phyloP scores from a whole-genome alignment of 2,888 invertebrate genomes.

The Pachymerium ferrugineum region DNA sequence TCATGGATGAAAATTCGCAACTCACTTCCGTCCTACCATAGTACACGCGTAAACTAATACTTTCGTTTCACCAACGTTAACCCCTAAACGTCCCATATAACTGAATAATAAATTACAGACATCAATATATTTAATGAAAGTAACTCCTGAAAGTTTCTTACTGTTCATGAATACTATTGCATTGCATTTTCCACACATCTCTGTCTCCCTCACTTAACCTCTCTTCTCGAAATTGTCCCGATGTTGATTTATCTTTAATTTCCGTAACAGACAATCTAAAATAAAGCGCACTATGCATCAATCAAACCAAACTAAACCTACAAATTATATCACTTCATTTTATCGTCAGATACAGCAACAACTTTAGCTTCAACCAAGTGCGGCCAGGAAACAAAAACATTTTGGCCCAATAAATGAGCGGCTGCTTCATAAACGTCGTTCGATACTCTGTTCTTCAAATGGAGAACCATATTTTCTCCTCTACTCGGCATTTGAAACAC shows the following conservation, averaged over 20 bases:
- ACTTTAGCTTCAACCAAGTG: conserved; percentile 76
- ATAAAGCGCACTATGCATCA: background rate
- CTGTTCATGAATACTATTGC: conserved; percentile 32
- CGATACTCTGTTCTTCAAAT: background rate
- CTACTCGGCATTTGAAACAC: conserved; percentile 82
- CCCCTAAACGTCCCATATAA: conserved; percentile 66
- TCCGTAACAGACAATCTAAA: background rate
- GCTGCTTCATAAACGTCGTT: conserved; percentile 52
- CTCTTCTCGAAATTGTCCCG: background rate
- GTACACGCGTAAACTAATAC: conserved; percentile 62
- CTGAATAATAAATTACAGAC: conserved; percentile 38
- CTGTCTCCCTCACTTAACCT: conserved; percentile 12
- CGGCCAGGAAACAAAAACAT: conserved; percentile 84
- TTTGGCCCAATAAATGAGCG: conserved; percentile 61
- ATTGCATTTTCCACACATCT: conserved; percentile 25
- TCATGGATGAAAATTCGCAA: too few relatives aligned
- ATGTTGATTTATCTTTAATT: background rate
- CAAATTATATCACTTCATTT: conserved; percentile 39
- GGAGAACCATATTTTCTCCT: conserved; percentile 75
- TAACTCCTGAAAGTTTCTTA: background rate
- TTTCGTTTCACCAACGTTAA: conserved; percentile 64
- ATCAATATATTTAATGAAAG: too few relatives aligned
- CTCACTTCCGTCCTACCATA: conserved; percentile 63
- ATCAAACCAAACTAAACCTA: background rate
- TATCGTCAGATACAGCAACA: conserved; percentile 58